Conservation (phyloP, 2,888 invertebrate genomes). For the Chrysotoxum bicinctum region DNA sequence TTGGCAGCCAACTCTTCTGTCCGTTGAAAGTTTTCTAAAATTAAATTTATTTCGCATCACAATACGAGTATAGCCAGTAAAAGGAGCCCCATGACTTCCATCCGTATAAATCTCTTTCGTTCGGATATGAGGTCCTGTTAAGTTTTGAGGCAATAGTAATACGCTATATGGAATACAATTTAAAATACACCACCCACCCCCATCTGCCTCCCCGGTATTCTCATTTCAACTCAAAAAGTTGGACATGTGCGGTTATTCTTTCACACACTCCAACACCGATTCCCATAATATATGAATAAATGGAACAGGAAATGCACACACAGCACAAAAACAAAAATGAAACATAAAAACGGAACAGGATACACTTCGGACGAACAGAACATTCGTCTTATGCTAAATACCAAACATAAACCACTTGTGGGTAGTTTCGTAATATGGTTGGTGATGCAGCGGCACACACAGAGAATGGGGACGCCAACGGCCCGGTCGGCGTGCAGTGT, state of each 20-base stretch:
- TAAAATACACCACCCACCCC: constrained; percentile 4
- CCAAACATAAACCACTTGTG: constrained; percentile 55
- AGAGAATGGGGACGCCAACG: neutral
- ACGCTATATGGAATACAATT: constrained; percentile 28
- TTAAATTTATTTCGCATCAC: constrained; percentile 65
- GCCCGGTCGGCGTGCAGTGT: no score
- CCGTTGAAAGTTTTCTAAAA: constrained; percentile 42
- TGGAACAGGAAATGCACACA: neutral
- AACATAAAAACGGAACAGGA: constrained; percentile 25
- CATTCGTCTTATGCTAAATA: constrained; percentile 68
- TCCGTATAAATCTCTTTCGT: neutral
- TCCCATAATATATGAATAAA: neutral
- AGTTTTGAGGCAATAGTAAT: neutral
- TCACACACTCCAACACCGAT: constrained; percentile 12
- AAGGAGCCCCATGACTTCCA: constrained; percentile 4
- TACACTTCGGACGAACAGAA: constrained; percentile 38
- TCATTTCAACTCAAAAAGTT: constrained; percentile 52
- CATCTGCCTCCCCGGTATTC: neutral
- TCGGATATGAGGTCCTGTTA: constrained; percentile 9
- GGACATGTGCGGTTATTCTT: constrained; percentile 60
- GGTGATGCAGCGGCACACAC: neutral
- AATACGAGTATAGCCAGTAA: constrained; percentile 26
- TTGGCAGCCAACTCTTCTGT: constrained; percentile 30
- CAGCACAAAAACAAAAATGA: constrained; percentile 5
- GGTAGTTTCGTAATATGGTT: neutral